phyloP scores from a whole-genome alignment of 1,140 invertebrate genomes.

The Zaprionus lachaisei region DNA sequence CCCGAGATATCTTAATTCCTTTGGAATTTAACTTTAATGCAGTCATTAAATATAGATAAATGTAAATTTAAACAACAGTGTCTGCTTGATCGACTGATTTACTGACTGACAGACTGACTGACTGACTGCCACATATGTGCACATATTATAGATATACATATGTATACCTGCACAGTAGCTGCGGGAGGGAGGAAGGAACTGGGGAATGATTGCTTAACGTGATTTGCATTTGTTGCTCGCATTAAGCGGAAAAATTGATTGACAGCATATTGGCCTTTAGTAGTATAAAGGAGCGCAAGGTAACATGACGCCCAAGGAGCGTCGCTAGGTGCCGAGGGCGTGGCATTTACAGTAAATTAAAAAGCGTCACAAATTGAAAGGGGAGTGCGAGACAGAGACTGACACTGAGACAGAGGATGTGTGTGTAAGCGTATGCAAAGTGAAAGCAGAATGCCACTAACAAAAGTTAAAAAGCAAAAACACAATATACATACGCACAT shows the following conservation, averaged over 20 bases:
- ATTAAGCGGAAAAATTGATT: constrained; percentile 28
- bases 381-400: not conserved
- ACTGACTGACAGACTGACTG: not conserved
- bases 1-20: not conserved
- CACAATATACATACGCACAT: constrained; percentile 25
- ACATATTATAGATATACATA: not conserved
- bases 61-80: not conserved
- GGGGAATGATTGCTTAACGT: constrained; percentile 11
- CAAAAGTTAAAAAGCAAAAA: constrained; percentile 41
- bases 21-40: not conserved
- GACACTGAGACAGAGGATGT: not conserved
- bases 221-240: constrained; percentile 27
- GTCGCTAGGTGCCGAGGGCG: constrained; percentile 5
- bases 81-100: not conserved
- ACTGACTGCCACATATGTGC: not conserved
- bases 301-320: not conserved
- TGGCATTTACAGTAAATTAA: constrained; percentile 42
- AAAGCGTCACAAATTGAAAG: constrained; percentile 28
- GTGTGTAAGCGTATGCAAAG: constrained; percentile 27
- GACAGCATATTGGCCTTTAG: constrained; percentile 24
- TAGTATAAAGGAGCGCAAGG: constrained; percentile 2
- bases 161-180: not conserved
- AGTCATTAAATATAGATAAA: constrained; percentile 18
- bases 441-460: constrained; percentile 42
- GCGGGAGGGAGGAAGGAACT: not conserved